These are phyloP conservation scores for Bruchidius siliquastri DNA, from an alignment of 2,888 invertebrate genomes.

Conservation along the genomic window DNA sequence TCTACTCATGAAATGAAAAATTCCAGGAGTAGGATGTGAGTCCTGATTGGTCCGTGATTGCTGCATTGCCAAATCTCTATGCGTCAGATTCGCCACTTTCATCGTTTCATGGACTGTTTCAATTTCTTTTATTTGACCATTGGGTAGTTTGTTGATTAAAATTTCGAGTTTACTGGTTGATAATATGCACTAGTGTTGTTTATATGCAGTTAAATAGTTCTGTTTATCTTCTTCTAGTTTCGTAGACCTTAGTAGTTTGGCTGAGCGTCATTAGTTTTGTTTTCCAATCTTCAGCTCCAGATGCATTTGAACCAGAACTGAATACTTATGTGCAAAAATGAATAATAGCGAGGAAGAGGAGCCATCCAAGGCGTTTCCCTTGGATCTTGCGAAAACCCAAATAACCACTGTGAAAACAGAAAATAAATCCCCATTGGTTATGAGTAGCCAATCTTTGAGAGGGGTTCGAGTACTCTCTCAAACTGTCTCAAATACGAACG, in stretches of 20 bases:
- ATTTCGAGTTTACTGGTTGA: not conserved
- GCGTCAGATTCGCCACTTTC: not conserved
- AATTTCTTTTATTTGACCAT: not conserved
- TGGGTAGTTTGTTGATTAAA: not conserved
- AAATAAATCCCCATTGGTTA: constrained; percentile 40
- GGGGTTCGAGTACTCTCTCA: constrained; percentile 44
- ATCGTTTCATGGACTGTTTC: not conserved
- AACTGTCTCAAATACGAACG: constrained; percentile 36
- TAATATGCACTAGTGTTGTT: not conserved
- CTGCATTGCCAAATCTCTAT: not conserved
- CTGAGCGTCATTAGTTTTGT: not conserved
- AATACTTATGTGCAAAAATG: constrained; percentile 32
- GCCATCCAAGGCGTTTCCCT: constrained; percentile 53
- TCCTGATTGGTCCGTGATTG: not conserved
- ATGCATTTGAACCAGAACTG: constrained; percentile 9
- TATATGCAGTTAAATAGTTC: not conserved
- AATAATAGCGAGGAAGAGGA: constrained; percentile 53
- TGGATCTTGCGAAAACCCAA: constrained; percentile 52
- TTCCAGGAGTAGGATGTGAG: not conserved
- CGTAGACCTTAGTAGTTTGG: not conserved
- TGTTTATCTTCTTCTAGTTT: not conserved
- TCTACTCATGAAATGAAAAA: not conserved
- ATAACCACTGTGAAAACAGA: constrained; percentile 51
- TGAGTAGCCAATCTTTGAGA: constrained; percentile 43
- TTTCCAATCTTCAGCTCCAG: not conserved